Conservation (phyloP, 2,888 invertebrate genomes). For the Eupithecia dodoneata region DNA sequence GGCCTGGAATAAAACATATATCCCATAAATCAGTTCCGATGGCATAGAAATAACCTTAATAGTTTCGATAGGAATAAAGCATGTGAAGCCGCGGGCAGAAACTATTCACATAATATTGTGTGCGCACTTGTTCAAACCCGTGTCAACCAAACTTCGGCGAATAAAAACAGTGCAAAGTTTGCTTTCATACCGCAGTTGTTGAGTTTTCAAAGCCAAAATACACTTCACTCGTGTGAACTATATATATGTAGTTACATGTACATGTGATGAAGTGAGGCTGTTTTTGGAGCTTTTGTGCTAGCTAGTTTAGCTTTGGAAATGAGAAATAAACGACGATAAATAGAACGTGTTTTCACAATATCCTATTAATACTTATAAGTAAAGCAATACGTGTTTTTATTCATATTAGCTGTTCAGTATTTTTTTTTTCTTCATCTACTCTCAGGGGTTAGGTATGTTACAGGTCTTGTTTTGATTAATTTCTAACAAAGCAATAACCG, state of each 20-base stretch:
- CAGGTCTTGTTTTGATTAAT: too few relatives aligned
- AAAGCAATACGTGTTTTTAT: background rate
- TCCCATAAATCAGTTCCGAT: too few relatives aligned
- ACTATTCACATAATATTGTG: background rate
- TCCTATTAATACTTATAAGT: background rate
- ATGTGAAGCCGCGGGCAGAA: too few relatives aligned
- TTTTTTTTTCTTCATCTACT: too few relatives aligned
- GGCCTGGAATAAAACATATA: too few relatives aligned
- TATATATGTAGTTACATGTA: background rate
- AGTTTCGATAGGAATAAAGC: too few relatives aligned
- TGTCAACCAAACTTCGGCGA: background rate
- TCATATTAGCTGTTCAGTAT: too few relatives aligned
- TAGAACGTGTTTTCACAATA: slow-evolving; percentile 6
- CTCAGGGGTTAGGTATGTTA: too few relatives aligned
- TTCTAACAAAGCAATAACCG: too few relatives aligned
- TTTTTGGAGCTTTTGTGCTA: slow-evolving; percentile 10
- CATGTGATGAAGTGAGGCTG: background rate
- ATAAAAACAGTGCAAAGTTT: background rate
- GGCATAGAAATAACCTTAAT: too few relatives aligned
- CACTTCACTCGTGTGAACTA: slow-evolving; percentile 1
- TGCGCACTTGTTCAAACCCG: background rate
- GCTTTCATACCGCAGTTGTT: slow-evolving; percentile 9
- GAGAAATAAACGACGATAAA: background rate
- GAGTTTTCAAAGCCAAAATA: slow-evolving; percentile 7
- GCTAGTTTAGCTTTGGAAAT: background rate